A percentile compares a stretch with the other conserved stretches of the same genome.
Conservation (phyloP, 2,888 invertebrate species). For the Caenorhabditis macrosperma region DNA sequence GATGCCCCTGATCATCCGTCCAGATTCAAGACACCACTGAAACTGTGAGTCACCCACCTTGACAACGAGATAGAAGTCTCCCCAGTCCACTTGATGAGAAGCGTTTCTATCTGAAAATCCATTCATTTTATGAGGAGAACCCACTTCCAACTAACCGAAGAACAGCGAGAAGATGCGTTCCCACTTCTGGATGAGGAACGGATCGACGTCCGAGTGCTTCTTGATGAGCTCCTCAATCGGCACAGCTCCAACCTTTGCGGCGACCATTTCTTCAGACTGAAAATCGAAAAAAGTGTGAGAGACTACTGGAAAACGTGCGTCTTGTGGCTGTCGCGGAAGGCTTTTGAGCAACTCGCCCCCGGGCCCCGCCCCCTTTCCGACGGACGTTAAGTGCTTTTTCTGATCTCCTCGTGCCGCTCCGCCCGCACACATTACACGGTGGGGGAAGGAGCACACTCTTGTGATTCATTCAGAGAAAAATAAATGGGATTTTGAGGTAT, state of each 20-base stretch:
- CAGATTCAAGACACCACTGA: neutral
- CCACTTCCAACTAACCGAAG: conserved; percentile 69
- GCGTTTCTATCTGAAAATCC: conserved; percentile 73
- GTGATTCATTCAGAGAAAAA: conserved; percentile 27
- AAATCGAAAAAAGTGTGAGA: neutral
- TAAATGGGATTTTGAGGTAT: conserved; percentile 36
- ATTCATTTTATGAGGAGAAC: neutral
- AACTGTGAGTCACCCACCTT: conserved; percentile 70
- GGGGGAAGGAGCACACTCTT: conserved; percentile 23
- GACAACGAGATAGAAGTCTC: conserved; percentile 79
- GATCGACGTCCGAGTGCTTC: conserved; percentile 73
- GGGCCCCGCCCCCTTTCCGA: conserved; percentile 35
- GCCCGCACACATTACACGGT: conserved; percentile 41
- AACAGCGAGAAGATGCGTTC: conserved; percentile 78
- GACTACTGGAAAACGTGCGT: neutral
- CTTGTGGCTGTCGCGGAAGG: too few relatives aligned
- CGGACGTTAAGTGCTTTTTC: conserved; percentile 26
- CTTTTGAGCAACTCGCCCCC: conserved; percentile 21
- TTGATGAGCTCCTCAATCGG: conserved; percentile 67
- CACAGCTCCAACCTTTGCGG: conserved; percentile 40
- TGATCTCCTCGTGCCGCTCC: conserved; percentile 24
- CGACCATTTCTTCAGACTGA: conserved; percentile 36
- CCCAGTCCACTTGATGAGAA: conserved; percentile 76
- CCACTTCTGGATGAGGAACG: conserved; percentile 78
- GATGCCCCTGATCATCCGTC: too few relatives aligned